Percentiles rank a stretch among this genome's conserved stretches.
Conservation (phyloP, 1,140 invertebrate genomes). For the Andricus grossulariae region DNA sequence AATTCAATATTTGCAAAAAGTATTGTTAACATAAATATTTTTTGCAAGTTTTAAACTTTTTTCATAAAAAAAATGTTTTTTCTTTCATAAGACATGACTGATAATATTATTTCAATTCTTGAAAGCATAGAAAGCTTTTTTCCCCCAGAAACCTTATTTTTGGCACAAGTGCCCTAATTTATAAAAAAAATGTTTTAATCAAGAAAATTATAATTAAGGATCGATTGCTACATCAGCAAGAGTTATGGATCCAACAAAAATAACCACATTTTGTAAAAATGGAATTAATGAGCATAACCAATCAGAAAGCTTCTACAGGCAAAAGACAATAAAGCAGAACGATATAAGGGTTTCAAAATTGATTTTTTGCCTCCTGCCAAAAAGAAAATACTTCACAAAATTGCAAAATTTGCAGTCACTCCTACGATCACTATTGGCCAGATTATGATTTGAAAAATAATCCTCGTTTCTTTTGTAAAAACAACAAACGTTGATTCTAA, state of each 20-base stretch:
- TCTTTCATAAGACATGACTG: too few species aligned
- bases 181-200: neutral
- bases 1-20: too few species aligned
- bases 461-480: conserved; percentile 16
- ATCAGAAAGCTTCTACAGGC: conserved; percentile 49
- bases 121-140: too few species aligned
- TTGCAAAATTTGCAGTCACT: conserved; percentile 32
- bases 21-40: too few species aligned
- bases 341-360: conserved; percentile 54
- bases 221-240: conserved; percentile 77
- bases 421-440: conserved; percentile 55
- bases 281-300: conserved; percentile 72
- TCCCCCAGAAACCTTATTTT: too few species aligned
- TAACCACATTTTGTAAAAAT: conserved; percentile 73
- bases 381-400: conserved; percentile 43
- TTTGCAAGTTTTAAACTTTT: too few species aligned
- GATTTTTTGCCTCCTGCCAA: conserved; percentile 36
- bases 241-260: conserved; percentile 74
- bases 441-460: conserved; percentile 51
- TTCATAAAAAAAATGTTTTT: too few species aligned
- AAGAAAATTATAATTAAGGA: conserved; percentile 64
- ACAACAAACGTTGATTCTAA: conserved; percentile 31
- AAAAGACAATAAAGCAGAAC: conserved; percentile 50
- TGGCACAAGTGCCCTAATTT: too few species aligned
- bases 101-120: too few species aligned